Evolutionary conservation across 30 jellyfish, hydroid and myxozoan genomes (phyloP), one percentile per base, ranked within the genome.

Genomic region (Hydractinia symbiolongicarpus): DNA sequence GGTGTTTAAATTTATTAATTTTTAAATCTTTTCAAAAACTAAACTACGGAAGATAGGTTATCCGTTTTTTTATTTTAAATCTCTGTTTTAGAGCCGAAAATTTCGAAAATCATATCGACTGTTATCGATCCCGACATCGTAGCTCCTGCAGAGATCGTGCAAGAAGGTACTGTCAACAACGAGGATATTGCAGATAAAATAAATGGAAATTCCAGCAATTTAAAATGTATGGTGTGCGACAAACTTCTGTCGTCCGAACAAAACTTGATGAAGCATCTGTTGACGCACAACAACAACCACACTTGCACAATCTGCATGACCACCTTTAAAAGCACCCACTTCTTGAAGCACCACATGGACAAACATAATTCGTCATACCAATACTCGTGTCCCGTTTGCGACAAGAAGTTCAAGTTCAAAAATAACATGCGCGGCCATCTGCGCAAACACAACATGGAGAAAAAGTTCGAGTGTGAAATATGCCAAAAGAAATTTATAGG

Each of bases 401-500:
- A 78, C 7, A 78, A 78, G 30, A 56, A n/a, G 85, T 78, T 78
- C 49, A 78, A 78, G 51, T 78, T 78, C 62, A 78, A 78, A 51
- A 78, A 78, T 30, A 78, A 78, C 56, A 78, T 78, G 86, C 55
- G 86, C 8, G 83, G 86, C 9, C 86, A 78, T 62, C 19, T 78
- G 9, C 44, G 86, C 15, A 78, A 78, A 54, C 86, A 78, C 55
- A 61, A 40, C 13, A 61, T 61, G 83, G 86, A 78, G 82, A 78
- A 78, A 21, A 78, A 78, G 51, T 78, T 78, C 21, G 60, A 78
- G 55, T 78, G 86, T 78, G 86, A 78, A 21, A 55, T 78, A 13
- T 78, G 86, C 82, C 83, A 78, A n/a, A 78, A 78, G 82, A 78
- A 78, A 61, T 78, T 78, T 54, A 78, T 78, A 7, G 86, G 86